These are phyloP conservation scores for Numida meleagris DNA, from an alignment of 2,113 vertebrate genomes.

Conservation along the genomic window DNA sequence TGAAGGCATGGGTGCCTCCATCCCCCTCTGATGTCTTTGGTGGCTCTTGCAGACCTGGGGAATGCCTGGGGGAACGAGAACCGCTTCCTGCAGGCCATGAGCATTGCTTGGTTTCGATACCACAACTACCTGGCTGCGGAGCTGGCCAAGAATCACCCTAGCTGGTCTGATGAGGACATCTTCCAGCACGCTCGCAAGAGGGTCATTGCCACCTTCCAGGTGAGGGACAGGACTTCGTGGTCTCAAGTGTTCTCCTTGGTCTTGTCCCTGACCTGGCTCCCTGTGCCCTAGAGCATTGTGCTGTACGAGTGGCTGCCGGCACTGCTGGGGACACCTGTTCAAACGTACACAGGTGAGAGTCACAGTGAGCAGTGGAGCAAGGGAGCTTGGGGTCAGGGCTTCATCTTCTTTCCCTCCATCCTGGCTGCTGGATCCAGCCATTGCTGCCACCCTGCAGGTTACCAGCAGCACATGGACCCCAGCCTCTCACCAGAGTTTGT, in stretches of 20 bases:
- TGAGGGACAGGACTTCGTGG: neutral
- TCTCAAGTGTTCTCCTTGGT: rapidly evolving
- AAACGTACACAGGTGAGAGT: constrained; percentile 82
- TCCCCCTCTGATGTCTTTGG: neutral
- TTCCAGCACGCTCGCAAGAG: constrained; percentile 90
- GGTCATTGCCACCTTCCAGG: constrained; percentile 92
- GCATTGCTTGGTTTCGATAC: constrained; percentile 93
- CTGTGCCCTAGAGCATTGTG: constrained; percentile 81
- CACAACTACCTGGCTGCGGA: constrained; percentile 85
- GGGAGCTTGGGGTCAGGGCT: neutral
- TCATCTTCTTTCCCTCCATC: too few relatives aligned
- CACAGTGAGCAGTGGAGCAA: rapidly evolving
- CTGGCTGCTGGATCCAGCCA: neutral
- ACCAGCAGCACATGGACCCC: constrained; percentile 85
- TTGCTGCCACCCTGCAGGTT: constrained; percentile 70
- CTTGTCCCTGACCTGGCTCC: neutral
- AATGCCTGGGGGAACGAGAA: constrained; percentile 92
- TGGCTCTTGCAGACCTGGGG: constrained; percentile 83
- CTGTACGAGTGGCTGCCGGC: constrained; percentile 92
- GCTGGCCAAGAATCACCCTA: constrained; percentile 74
- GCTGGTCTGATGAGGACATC: constrained; percentile 89
- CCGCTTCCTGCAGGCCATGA: constrained; percentile 86
- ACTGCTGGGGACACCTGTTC: constrained; percentile 64
- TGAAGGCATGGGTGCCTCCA: neutral
- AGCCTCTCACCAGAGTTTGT: constrained; percentile 83